Conservation (phyloP, 2,113 vertebrate genomes). For the Variabilichromis moorii region DNA sequence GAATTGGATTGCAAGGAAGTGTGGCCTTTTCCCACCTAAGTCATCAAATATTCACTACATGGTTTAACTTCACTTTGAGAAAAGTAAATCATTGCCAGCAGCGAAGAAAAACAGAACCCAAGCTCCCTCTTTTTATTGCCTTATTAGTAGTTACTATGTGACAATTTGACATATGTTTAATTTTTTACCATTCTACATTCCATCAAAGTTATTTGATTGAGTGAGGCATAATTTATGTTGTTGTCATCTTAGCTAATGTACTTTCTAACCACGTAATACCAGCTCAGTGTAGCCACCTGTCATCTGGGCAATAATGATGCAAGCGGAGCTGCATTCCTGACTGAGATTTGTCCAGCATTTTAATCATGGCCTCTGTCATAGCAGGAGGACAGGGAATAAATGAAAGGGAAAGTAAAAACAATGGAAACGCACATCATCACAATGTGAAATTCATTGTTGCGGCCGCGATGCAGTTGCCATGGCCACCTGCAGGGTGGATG, state of each 20-base stretch:
- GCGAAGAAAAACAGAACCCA: neutral
- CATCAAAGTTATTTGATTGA: neutral
- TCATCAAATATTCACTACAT: slow-evolving; percentile 19
- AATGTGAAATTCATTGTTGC: slow-evolving; percentile 33
- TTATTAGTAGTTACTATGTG: neutral
- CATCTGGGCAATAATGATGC: slow-evolving; percentile 27
- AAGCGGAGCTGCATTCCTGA: neutral
- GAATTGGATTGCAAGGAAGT: neutral
- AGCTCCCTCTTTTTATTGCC: neutral
- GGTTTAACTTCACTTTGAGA: slow-evolving; percentile 6
- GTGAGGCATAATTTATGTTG: neutral
- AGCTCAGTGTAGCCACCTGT: slow-evolving; percentile 18
- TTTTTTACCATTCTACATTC: neutral
- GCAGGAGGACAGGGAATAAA: slow-evolving; percentile 28
- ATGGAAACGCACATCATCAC: neutral
- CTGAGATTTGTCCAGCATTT: slow-evolving; percentile 47
- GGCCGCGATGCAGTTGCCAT: slow-evolving; percentile 33
- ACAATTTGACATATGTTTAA: slow-evolving; percentile 8
- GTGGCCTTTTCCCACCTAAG: neutral
- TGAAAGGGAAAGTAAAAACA: slow-evolving; percentile 36
- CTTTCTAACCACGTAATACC: slow-evolving; percentile 1
- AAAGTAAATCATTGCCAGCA: neutral
- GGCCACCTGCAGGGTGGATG: slow-evolving; percentile 58
- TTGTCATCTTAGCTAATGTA: slow-evolving; percentile 2
- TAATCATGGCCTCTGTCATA: slow-evolving; percentile 22